These are phyloP conservation scores for Olivierus martensii DNA, from an alignment of 1,140 invertebrate genomes.

Conservation along the genomic window DNA sequence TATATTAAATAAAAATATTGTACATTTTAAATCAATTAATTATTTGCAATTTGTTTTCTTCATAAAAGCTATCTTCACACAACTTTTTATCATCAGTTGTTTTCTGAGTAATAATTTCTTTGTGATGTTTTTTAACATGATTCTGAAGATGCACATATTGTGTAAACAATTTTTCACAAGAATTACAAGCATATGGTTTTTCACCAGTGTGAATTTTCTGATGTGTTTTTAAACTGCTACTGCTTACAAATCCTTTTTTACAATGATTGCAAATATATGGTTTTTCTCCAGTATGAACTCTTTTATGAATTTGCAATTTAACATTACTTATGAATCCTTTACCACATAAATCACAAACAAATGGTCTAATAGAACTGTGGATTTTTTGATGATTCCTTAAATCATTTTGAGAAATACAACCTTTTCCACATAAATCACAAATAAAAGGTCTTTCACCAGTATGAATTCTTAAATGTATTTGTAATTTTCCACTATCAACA, in stretches of 20 bases:
- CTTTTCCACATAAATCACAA: constrained; percentile 34
- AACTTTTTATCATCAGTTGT: no score
- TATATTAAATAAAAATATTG: no score
- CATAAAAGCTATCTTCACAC: no score
- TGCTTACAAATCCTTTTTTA: constrained; percentile 38
- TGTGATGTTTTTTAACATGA: no score
- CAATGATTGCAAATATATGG: constrained; percentile 33
- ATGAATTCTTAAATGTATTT: no score
- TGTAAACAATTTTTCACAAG: constrained; percentile 48
- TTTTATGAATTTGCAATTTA: constrained; percentile 34
- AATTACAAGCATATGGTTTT: constrained; percentile 44
- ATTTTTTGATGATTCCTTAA: constrained; percentile 27
- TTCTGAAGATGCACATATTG: no score
- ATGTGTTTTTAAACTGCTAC: constrained; percentile 44
- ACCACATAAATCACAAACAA: constrained; percentile 37
- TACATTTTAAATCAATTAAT: no score
- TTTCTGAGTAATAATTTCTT: no score
- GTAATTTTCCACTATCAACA: not conserved
- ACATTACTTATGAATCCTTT: constrained; percentile 46
- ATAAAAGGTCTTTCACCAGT: constrained; percentile 14
- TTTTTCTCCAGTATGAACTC: constrained; percentile 32
- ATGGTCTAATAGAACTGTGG: constrained; percentile 29
- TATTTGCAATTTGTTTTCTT: no score
- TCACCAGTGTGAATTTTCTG: constrained; percentile 39
- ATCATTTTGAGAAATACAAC: constrained; percentile 38